These are phyloP conservation scores for Dicycla oo DNA, from an alignment of 2,888 invertebrate species.

Conservation along the genomic window DNA sequence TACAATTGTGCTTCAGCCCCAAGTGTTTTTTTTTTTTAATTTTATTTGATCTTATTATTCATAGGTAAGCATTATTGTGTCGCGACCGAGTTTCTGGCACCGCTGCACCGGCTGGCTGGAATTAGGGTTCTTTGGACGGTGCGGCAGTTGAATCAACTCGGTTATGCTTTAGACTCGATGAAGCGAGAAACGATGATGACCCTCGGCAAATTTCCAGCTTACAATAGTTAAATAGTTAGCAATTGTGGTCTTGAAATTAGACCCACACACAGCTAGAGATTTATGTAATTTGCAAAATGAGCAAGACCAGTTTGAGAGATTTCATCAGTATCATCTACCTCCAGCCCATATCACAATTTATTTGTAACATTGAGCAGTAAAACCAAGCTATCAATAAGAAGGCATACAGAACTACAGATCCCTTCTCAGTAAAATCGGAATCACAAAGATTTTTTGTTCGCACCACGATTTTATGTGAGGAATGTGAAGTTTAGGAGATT, in stretches of 20 bases:
- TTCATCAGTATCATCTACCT: neutral
- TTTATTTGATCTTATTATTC: conserved; percentile 87
- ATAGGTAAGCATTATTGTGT: conserved; percentile 87
- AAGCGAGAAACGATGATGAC: conserved; percentile 7
- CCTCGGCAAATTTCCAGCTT: neutral
- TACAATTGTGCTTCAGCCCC: conserved; percentile 84
- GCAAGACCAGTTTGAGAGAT: neutral
- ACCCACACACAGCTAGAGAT: neutral
- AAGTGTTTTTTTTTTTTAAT: conserved; percentile 69
- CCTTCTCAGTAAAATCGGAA: conserved; percentile 50
- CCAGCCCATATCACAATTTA: neutral
- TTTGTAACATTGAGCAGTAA: neutral
- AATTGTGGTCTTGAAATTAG: neutral
- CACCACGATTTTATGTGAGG: conserved; percentile 83
- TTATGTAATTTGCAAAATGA: neutral
- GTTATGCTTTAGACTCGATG: conserved; percentile 3
- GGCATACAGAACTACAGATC: conserved; percentile 52
- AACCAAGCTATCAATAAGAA: conserved; percentile 38
- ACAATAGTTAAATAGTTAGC: neutral
- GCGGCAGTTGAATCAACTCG: conserved; percentile 8
- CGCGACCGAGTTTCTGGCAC: conserved; percentile 70
- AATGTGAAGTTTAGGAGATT: conserved; percentile 86
- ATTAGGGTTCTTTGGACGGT: conserved; percentile 65
- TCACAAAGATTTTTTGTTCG: conserved; percentile 75
- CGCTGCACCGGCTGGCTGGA: conserved; percentile 56